These are phyloP conservation scores for Ceriagrion tenellum DNA, from an alignment of 2,888 invertebrate species.

Conservation along the genomic window DNA sequence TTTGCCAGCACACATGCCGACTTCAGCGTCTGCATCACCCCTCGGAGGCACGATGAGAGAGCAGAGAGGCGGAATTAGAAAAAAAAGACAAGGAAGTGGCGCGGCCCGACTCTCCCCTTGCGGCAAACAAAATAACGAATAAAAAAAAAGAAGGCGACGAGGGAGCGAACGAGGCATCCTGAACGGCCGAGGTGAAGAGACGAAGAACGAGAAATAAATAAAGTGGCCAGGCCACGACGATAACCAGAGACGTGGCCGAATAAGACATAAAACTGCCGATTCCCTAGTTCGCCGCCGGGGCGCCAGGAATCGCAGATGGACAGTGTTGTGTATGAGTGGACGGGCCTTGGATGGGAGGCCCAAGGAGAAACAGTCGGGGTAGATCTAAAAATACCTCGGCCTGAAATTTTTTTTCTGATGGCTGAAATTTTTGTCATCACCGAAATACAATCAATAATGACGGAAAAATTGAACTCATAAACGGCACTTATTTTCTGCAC, in stretches of 20 bases:
- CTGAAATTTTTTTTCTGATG: background rate
- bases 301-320: conserved; percentile 6
- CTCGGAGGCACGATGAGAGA: background rate
- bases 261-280: conserved; percentile 27
- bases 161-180: background rate
- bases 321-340: background rate
- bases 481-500: too few species aligned
- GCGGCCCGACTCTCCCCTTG: background rate
- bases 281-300: background rate
- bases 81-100: background rate
- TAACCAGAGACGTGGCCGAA: conserved; percentile 16
- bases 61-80: background rate
- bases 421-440: too few species aligned
- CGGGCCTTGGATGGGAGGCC: background rate
- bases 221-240: background rate
- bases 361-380: background rate
- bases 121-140: background rate
- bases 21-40: background rate
- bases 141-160: background rate
- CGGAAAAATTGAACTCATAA: too few species aligned
- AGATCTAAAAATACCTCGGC: background rate
- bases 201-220: conserved; percentile 1
- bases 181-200: background rate
- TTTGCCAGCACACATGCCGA: background rate
- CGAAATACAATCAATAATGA: too few species aligned